These are phyloP conservation scores for Oegoconia quadripuncta DNA, from an alignment of 2,888 invertebrate species.

Conservation along the genomic window DNA sequence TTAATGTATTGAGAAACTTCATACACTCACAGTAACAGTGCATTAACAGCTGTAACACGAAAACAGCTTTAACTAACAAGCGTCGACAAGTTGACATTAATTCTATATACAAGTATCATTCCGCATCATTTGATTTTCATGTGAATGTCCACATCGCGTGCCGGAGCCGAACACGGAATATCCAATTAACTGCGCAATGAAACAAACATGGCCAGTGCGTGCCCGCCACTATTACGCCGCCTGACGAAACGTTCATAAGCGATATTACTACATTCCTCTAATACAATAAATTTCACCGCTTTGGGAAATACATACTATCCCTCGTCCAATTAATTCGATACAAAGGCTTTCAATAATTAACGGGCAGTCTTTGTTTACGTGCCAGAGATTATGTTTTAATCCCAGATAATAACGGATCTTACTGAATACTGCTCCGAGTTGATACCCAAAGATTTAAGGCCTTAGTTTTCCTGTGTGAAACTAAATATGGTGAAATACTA, in stretches of 20 bases:
- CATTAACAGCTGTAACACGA: too few species aligned
- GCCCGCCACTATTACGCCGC: constrained; percentile 29
- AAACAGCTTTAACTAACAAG: too few species aligned
- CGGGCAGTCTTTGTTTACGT: constrained; percentile 5
- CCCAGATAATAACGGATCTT: not conserved
- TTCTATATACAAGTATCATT: too few species aligned
- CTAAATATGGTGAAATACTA: too few species aligned
- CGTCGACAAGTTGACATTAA: too few species aligned
- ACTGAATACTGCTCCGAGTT: too few species aligned
- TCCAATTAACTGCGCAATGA: constrained; percentile 35
- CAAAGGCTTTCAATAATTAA: constrained; percentile 19
- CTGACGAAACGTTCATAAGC: constrained; percentile 28
- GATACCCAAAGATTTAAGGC: too few species aligned
- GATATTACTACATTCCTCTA: constrained; percentile 22
- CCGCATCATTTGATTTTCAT: constrained; percentile 38
- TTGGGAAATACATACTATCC: constrained; percentile 24
- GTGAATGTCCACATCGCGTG: constrained; percentile 45
- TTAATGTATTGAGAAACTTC: too few species aligned
- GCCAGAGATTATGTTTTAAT: constrained; percentile 2
- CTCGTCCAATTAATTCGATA: constrained; percentile 25
- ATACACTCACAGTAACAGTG: too few species aligned
- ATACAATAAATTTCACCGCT: constrained; percentile 22
- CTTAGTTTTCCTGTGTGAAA: too few species aligned
- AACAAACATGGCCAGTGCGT: constrained; percentile 37
- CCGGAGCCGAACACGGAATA: constrained; percentile 18